phyloP scores from a whole-genome alignment of 1,140 invertebrate species.

The Anthonomus grandis region DNA sequence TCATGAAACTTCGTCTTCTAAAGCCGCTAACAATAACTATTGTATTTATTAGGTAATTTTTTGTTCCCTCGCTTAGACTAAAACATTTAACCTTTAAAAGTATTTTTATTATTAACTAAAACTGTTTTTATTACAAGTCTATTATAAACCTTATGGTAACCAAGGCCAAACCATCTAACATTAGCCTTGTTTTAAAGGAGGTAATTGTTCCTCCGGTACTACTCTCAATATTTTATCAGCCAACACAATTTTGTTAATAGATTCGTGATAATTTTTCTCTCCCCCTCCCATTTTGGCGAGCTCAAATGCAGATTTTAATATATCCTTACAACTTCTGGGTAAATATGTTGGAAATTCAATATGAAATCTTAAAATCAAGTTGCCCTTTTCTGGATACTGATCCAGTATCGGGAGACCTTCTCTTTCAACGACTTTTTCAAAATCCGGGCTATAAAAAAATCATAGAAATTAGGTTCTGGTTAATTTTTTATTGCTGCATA shows the following conservation, averaged over 20 bases:
- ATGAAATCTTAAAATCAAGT: constrained; percentile 56
- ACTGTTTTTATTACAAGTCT: no score
- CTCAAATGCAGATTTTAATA: constrained; percentile 51
- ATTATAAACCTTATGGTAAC: no score
- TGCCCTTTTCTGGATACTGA: constrained; percentile 51
- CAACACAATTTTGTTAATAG: constrained; percentile 50
- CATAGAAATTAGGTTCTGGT: background rate
- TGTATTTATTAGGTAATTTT: no score
- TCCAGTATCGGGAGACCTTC: constrained; percentile 58
- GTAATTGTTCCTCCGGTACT: constrained; percentile 44
- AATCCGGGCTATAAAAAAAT: constrained; percentile 50
- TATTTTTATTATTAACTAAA: no score
- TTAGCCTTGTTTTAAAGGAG: no score
- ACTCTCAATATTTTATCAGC: constrained; percentile 50
- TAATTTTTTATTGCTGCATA: no score
- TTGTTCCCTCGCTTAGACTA: no score
- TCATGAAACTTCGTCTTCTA: no score
- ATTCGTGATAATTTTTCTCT: constrained; percentile 41
- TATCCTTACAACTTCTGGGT: constrained; percentile 50
- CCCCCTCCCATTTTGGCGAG: constrained; percentile 36
- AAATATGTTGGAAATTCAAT: constrained; percentile 57
- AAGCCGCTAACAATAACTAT: no score
- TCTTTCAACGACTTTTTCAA: constrained; percentile 52
- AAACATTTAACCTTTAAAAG: no score
- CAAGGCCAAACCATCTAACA: no score